Evolutionary conservation across 2,888 invertebrate species (phyloP).

Genomic region (Diplolepis rosae): DNA sequence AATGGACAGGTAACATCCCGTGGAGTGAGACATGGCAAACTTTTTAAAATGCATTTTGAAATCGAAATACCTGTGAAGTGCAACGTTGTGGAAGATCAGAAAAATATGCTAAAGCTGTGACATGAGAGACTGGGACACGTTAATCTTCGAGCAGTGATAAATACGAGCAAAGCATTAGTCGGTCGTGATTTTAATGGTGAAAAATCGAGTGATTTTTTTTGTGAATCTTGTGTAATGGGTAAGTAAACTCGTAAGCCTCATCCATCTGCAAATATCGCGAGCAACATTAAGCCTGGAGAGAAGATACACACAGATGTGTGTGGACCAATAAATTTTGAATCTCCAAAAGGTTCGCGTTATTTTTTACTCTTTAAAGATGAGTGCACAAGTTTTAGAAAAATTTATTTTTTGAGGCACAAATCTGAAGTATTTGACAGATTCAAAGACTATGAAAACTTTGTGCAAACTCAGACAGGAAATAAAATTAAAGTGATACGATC

Average conservation of each 20-base stretch:
- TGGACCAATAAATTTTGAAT: constrained; percentile 4
- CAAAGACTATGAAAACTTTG: constrained; percentile 13
- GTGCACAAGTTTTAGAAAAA: background rate
- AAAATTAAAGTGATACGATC: constrained; percentile 29
- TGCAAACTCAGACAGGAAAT: constrained; percentile 23
- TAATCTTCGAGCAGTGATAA: background rate
- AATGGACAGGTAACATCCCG: no score
- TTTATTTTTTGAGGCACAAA: constrained; percentile 33
- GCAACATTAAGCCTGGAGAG: constrained; percentile 11
- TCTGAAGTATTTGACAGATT: no score
- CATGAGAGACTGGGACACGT: constrained; percentile 19
- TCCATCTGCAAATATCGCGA: background rate
- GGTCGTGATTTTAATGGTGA: background rate
- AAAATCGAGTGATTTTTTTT: background rate
- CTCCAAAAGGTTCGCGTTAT: background rate
- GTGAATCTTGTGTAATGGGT: constrained; percentile 34
- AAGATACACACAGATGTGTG: constrained; percentile 23
- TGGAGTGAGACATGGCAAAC: constrained; percentile 5
- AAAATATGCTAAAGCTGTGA: background rate
- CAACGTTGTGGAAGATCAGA: no score
- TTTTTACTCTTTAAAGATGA: constrained; percentile 20
- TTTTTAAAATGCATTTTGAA: constrained; percentile 30
- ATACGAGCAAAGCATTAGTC: background rate
- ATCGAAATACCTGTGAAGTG: constrained; percentile 27
- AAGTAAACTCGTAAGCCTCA: constrained; percentile 38